A percentile compares a stretch with the other conserved stretches of the same genome.
These are phyloP conservation scores for Xiphophorus maculatus DNA, from an alignment of 2,113 vertebrate genomes.

Conservation along the genomic window DNA sequence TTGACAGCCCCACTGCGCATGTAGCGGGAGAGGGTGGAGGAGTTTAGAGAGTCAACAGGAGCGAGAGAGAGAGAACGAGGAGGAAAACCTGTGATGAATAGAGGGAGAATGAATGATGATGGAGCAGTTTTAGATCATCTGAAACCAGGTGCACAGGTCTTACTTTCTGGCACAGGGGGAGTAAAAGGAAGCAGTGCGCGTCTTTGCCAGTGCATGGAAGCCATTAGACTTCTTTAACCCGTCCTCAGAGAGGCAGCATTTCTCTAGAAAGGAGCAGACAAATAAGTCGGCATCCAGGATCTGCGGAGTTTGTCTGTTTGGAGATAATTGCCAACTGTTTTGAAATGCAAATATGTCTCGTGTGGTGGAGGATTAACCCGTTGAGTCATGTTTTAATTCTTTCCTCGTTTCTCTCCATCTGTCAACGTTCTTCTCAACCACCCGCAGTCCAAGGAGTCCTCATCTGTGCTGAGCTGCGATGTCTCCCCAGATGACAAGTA, in stretches of 20 bases:
- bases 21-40: constrained; percentile 2
- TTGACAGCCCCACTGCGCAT: constrained; percentile 58
- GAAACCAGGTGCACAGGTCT: constrained; percentile 52
- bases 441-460: constrained; percentile 86
- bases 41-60: constrained; percentile 35
- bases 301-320: constrained; percentile 45
- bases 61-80: constrained; percentile 12
- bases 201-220: constrained; percentile 8
- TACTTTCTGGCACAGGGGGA: constrained; percentile 12
- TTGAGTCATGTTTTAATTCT: constrained; percentile 55
- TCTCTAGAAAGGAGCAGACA: constrained; percentile 32
- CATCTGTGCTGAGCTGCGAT: constrained; percentile 86
- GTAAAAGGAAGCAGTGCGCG: constrained; percentile 7
- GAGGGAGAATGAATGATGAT: constrained; percentile 55
- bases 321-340: constrained; percentile 67
- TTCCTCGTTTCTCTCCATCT: constrained; percentile 45
- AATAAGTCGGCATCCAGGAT: constrained; percentile 64
- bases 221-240: constrained; percentile 39
- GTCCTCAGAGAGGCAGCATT: constrained; percentile 55
- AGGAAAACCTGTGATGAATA: constrained; percentile 28
- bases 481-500: constrained; percentile 86
- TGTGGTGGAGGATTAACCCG: constrained; percentile 56
- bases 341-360: constrained; percentile 70
- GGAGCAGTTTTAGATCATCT: constrained; percentile 56
- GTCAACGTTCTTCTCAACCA: not conserved